Conservation (phyloP, 2,888 invertebrate species). For the Pachycephus smyrnensis region DNA sequence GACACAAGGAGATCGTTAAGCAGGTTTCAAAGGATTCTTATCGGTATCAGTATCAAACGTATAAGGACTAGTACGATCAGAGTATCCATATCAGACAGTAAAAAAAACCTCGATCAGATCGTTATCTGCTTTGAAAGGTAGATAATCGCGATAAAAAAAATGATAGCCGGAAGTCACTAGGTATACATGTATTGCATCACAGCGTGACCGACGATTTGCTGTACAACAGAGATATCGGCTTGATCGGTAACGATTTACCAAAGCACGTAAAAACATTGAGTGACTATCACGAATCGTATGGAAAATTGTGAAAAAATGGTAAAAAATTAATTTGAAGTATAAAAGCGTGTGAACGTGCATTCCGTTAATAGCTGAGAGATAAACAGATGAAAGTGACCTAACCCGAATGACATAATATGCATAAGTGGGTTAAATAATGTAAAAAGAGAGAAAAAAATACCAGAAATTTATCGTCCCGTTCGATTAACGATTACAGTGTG, state of each 20-base stretch:
- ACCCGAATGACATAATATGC: neutral
- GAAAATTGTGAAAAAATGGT: neutral
- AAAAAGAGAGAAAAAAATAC: neutral
- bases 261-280: neutral
- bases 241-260: neutral
- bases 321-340: neutral
- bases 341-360: neutral
- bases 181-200: neutral
- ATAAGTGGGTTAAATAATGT: neutral
- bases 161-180: neutral
- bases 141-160: neutral
- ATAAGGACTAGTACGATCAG: neutral
- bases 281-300: neutral
- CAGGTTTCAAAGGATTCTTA: neutral
- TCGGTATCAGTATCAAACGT: neutral
- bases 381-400: neutral
- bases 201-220: neutral
- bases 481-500: neutral
- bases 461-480: neutral
- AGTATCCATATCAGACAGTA: neutral
- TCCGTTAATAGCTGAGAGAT: neutral
- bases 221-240: neutral
- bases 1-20: neutral
- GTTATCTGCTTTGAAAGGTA: neutral
- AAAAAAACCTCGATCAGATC: neutral